Evolutionary conservation across 2,797 vertebrate species (phyloP), one percentile per base, ranked within the genome.

Genomic region (Loris lydekkerianus): DNA sequence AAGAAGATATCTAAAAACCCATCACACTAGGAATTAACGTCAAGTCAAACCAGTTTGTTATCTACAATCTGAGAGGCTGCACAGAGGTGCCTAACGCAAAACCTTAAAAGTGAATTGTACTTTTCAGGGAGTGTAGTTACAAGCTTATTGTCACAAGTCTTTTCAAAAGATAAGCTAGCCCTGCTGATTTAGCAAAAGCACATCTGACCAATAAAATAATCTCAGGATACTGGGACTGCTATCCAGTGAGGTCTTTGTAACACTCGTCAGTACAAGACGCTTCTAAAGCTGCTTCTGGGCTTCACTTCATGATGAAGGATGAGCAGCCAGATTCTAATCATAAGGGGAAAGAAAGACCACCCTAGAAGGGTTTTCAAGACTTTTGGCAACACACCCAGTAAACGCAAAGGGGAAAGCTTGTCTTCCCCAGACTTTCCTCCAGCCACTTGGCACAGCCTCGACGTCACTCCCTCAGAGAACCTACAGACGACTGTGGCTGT

Each of bases 141-240:
- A 73, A 93, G 77, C 67, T 60, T 97, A 90, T 82, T 92, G 61
- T 88, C 67, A 65, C 89, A 96, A 96, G 90, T 94, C 93, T 97
- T 92, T 87, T 63, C 95, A 58, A 95, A 95, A 96, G 29, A 82
- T 78, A 95, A 96, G 87, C 53, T n/a, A 84, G 80, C 61, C 58
- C 91, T 49, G 53, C 20, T 91, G 82, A 92, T 82, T 94, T 94
- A 92, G 87, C 34, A 34, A 72, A 93, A 29, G 49, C 81, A 76
- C 14, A 95, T 9, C 20, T 88, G 63, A 95, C 67, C 61, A 91
- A 92, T 37, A 40, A 93, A 92, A 58, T 65, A 82, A 90, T 67
- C 92, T 80, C 65, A 61, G 46, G 89, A 88, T 67, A 80, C 84
- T 46, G 76, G 56, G 29, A 75, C 84, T 49, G 70, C 8, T 31